Percentiles rank a stretch among this genome's conserved stretches.
These are phyloP conservation scores for Bombylius major DNA, from an alignment of 2,888 invertebrate genomes.

Conservation along the genomic window DNA sequence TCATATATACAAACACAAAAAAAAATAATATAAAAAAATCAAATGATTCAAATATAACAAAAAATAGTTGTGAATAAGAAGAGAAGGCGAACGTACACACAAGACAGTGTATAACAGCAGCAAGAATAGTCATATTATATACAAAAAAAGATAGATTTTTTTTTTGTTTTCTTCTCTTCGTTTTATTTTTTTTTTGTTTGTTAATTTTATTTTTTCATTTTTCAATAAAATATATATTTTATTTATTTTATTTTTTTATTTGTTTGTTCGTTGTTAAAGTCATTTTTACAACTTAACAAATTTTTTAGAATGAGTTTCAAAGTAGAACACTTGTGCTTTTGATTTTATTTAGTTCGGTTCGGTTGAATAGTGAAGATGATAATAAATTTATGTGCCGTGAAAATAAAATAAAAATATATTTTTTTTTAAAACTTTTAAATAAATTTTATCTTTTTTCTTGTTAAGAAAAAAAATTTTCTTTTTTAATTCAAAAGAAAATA, in stretches of 20 bases:
- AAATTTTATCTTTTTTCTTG: too few relatives aligned
- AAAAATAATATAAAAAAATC: too few relatives aligned
- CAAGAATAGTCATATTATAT: not conserved
- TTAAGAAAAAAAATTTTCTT: too few relatives aligned
- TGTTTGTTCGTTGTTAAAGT: not conserved
- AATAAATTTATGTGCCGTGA: not conserved
- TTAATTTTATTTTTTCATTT: constrained; percentile 7
- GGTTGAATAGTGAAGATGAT: constrained; percentile 1
- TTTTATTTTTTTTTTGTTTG: not conserved
- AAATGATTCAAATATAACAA: too few relatives aligned
- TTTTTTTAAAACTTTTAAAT: too few relatives aligned
- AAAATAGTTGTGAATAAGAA: constrained; percentile 4
- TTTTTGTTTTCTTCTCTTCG: too few relatives aligned
- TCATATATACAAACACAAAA: too few relatives aligned
- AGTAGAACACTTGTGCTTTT: constrained; percentile 35
- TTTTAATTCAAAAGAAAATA: too few relatives aligned
- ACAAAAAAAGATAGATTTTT: too few relatives aligned
- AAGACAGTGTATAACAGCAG: not conserved
- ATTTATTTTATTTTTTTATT: not conserved
- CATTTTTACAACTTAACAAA: constrained; percentile 3
- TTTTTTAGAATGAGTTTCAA: constrained; percentile 17
- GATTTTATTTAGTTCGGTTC: constrained; percentile 31
- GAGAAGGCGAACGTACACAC: constrained; percentile 6
- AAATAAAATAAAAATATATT: not conserved
- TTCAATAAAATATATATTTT: not conserved